Evolutionary conservation across 2,113 vertebrate species (phyloP).

Genomic region (Macquaria australasica): DNA sequence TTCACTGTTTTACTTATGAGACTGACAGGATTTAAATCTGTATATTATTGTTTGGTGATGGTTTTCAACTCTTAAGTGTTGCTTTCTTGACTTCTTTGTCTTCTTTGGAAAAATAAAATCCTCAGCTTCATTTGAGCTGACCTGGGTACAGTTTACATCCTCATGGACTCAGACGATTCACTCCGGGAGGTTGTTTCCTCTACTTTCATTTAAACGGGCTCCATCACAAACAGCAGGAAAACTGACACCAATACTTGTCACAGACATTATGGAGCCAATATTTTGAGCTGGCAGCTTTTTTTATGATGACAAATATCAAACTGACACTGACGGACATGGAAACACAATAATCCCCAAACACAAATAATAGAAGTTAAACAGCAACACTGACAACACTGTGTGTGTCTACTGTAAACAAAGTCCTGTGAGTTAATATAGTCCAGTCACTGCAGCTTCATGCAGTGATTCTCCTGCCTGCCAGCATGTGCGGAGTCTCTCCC

Average conservation of each 20-base stretch:
- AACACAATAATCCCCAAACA: conserved; percentile 35
- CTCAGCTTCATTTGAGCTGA: neutral
- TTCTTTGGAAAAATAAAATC: neutral
- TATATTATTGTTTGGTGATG: neutral
- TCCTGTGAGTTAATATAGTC: conserved; percentile 10
- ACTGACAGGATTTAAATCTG: neutral
- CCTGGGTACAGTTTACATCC: neutral
- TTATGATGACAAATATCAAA: conserved; percentile 43
- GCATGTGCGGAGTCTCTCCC: conserved; percentile 17
- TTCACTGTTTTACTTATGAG: neutral
- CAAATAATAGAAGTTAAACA: conserved; percentile 28
- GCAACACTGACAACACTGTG: conserved; percentile 33
- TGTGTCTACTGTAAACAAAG: conserved; percentile 21
- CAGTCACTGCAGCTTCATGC: conserved; percentile 7
- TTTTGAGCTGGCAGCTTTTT: conserved; percentile 21
- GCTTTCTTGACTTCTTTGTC: neutral
- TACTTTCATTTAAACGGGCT: neutral
- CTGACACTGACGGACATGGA: neutral
- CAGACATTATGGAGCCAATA: conserved; percentile 24
- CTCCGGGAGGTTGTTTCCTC: neutral
- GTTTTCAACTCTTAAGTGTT: neutral
- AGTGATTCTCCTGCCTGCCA: conserved; percentile 25
- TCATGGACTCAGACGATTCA: neutral
- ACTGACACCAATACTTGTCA: conserved; percentile 21
- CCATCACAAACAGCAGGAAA: conserved; percentile 19